Base-by-base conservation (phyloP, 1,140 invertebrate genomes). In the Yoshiicerus persimilis region DNA sequence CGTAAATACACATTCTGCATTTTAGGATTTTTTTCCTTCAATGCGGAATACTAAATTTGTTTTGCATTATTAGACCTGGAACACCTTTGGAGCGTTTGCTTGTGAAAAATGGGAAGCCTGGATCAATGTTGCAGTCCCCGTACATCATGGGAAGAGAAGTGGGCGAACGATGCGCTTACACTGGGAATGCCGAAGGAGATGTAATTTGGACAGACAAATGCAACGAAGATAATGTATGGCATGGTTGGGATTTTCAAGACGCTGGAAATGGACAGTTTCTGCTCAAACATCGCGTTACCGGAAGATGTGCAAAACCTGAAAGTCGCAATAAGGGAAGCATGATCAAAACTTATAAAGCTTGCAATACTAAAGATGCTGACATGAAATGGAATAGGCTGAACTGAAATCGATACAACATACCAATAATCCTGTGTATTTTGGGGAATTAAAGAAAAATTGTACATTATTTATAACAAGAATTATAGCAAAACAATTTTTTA, bases 201-300 rank as follows among this genome's bases (percentile, higher is more conserved):
- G 23, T 25, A 27, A 80, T 87, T 30, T 80, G 66, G 70, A 87
- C 86, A n/a, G 86, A 87, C 25, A 11, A 75, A 87, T 87, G 86
- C 32, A 27, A 23, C 47, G 70, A 25, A 10, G 36, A 34, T 25
- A 47, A 84, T 38, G 8, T 16, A 11, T 87, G 86, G 86, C 86
- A 87, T n/a, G 70, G 75, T 8, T 87, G 87, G 87, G 75, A 87
- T 32, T 66, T 87, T 47, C 13, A 5, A 4, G 77, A 84, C 39
- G 70, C 32, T 25, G 75, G 75, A 62, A 84, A 84, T 62, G 66
- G 36, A 4, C 25, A 56, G 13, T 87, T 87, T 84, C 75, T 83
- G 1, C 36, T 87, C 4, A 23, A 4, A 20, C 87, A 87, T 13
- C 39, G 39, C 13, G 13, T 41, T 13, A 41, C 39, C 6, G 39